Percentiles rank a stretch among this genome's conserved stretches.
These are phyloP conservation scores for Lysandra coridon DNA, from an alignment of 2,888 invertebrate species.

Conservation along the genomic window DNA sequence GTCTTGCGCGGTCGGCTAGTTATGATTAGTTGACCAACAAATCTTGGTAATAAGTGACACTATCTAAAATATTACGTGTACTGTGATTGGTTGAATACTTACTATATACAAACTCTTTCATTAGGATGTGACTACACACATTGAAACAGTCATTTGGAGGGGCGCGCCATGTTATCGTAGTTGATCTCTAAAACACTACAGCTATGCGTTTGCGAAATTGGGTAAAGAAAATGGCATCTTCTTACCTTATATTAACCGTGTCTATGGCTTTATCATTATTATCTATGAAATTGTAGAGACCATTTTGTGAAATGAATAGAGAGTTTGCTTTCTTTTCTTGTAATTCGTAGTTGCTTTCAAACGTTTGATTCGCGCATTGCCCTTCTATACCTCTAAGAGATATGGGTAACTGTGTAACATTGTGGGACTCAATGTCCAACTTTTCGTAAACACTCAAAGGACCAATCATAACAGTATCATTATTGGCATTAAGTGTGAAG, in stretches of 20 bases:
- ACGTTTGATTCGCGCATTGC: constrained; percentile 51
- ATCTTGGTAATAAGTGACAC: too few relatives aligned
- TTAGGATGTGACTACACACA: too few relatives aligned
- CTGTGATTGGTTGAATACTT: too few relatives aligned
- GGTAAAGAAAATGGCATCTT: constrained; percentile 36
- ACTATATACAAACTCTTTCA: too few relatives aligned
- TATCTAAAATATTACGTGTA: too few relatives aligned
- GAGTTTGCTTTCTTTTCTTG: constrained; percentile 65
- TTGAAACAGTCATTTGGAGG: too few relatives aligned
- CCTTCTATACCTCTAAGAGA: constrained; percentile 54
- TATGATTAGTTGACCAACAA: too few relatives aligned
- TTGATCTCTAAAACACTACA: too few relatives aligned
- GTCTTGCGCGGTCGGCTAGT: too few relatives aligned
- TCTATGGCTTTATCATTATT: constrained; percentile 71
- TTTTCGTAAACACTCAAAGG: constrained; percentile 69
- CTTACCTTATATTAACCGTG: constrained; percentile 64
- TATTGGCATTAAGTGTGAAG: constrained; percentile 59
- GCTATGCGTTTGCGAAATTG: too few relatives aligned
- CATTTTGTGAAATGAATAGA: constrained; percentile 57
- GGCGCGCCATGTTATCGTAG: too few relatives aligned
- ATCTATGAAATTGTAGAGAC: constrained; percentile 61
- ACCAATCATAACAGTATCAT: constrained; percentile 47
- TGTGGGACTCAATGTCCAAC: constrained; percentile 56
- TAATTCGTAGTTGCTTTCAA: constrained; percentile 53
- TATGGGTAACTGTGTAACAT: constrained; percentile 56